Percentiles rank a stretch among this genome's conserved stretches.
phyloP scores from a whole-genome alignment of 1,140 invertebrate genomes.

The Cherax quadricarinatus region DNA sequence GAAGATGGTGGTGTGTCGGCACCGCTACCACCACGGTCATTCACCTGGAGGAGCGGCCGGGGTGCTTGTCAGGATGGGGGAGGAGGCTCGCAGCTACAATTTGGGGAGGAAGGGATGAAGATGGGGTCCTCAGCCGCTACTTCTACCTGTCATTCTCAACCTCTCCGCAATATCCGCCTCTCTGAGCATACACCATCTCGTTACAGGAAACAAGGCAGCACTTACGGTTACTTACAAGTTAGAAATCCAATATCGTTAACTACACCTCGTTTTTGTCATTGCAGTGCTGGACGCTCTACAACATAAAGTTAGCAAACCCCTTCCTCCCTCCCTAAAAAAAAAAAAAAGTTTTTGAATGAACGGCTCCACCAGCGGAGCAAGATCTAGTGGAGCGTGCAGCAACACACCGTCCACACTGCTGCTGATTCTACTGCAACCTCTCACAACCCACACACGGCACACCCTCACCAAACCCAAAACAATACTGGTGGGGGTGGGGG shows the following conservation, averaged over 20 bases:
- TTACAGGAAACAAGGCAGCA: background rate
- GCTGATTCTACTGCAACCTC: background rate
- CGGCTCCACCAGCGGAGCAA: too few species aligned
- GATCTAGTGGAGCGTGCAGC: too few species aligned
- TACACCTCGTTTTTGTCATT: background rate
- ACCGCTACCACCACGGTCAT: conserved; percentile 5
- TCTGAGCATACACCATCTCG: too few species aligned
- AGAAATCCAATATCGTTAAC: background rate
- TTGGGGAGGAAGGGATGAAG: background rate
- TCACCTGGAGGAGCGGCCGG: conserved; percentile 11
- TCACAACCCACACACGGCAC: background rate
- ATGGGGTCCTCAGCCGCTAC: background rate
- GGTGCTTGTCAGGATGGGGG: background rate
- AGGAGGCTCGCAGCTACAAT: background rate
- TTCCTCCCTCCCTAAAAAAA: too few species aligned
- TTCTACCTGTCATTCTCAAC: background rate
- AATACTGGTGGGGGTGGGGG: background rate
- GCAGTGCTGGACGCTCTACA: background rate
- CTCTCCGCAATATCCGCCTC: background rate
- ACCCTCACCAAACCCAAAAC: background rate
- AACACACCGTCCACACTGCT: too few species aligned
- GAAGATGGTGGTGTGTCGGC: background rate
- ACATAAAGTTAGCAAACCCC: background rate
- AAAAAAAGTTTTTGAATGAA: too few species aligned
- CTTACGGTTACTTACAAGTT: background rate